Percentiles rank a stretch among this genome's conserved stretches.
phyloP scores from a whole-genome alignment of 2,888 invertebrate species.

The Scaeva pyrastri region DNA sequence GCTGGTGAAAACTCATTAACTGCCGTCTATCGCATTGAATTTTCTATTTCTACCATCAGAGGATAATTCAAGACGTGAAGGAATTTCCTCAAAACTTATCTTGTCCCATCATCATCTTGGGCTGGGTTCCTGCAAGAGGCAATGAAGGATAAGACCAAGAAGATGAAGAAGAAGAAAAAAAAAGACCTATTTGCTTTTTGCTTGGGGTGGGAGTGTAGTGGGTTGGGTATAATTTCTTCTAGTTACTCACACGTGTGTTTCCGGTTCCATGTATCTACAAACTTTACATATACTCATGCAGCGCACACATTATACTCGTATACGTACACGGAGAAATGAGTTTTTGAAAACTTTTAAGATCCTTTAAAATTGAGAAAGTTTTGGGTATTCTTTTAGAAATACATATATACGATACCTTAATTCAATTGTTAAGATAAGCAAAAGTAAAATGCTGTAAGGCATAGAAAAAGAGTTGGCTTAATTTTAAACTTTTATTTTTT shows the following conservation, averaged over 20 bases:
- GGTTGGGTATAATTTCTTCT: conserved; percentile 8
- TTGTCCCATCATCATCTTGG: conserved; percentile 1
- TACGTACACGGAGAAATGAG: conserved; percentile 40
- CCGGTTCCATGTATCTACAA: too few relatives aligned
- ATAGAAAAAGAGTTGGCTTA: conserved; percentile 26
- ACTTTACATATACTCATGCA: too few relatives aligned
- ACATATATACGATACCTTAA: too few relatives aligned
- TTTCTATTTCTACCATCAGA: conserved; percentile 1
- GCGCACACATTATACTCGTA: neutral
- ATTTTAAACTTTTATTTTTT: conserved; percentile 20
- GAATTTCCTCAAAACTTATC: conserved; percentile 37
- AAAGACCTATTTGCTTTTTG: conserved; percentile 28
- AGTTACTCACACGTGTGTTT: conserved; percentile 24
- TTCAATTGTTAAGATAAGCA: conserved; percentile 50
- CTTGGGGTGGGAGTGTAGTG: conserved; percentile 38
- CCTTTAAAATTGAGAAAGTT: conserved; percentile 64
- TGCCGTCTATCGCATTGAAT: conserved; percentile 62
- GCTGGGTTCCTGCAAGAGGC: neutral
- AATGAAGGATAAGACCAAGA: neutral
- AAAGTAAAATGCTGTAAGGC: conserved; percentile 19
- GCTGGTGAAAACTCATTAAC: conserved; percentile 66
- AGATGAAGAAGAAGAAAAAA: neutral
- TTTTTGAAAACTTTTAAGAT: conserved; percentile 59
- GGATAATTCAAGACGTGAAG: conserved; percentile 26
- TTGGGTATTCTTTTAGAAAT: conserved; percentile 54